phyloP scores from a whole-genome alignment of 1,140 invertebrate genomes.

The Pseudomyrmex cubaensis region DNA sequence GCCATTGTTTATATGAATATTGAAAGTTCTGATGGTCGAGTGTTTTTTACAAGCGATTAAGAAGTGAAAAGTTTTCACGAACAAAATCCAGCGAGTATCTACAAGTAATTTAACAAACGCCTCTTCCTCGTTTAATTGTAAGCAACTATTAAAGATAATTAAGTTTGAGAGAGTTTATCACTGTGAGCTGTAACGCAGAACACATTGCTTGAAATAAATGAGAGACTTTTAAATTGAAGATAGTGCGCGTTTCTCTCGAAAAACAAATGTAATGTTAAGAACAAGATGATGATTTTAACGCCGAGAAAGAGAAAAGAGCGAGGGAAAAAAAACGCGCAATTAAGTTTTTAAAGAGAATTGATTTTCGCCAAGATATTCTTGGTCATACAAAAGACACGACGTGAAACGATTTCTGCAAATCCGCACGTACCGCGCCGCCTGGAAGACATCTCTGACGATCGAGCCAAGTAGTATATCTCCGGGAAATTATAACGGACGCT shows the following conservation, averaged over 20 bases:
- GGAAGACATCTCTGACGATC: constrained; percentile 37
- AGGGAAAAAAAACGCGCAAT: background rate
- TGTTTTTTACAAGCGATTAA: constrained; percentile 1
- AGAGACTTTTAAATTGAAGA: background rate
- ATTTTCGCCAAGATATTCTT: background rate
- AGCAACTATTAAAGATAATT: background rate
- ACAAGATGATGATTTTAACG: background rate
- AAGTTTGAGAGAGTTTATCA: no score
- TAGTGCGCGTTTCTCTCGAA: background rate
- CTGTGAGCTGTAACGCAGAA: no score
- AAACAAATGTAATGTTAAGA: no score
- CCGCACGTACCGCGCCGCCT: background rate
- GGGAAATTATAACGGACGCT: constrained; percentile 65
- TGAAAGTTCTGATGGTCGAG: no score
- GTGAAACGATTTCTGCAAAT: background rate
- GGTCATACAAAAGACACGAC: background rate
- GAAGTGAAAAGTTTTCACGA: constrained; percentile 24
- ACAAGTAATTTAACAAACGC: background rate
- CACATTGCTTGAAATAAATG: no score
- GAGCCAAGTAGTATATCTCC: constrained; percentile 39
- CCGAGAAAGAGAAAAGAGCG: background rate
- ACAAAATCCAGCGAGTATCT: background rate
- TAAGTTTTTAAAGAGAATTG: constrained; percentile 25
- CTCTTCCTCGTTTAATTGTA: constrained; percentile 16
- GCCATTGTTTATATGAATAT: no score